Percentiles rank a stretch among this genome's conserved stretches.
phyloP scores from a whole-genome alignment of 1,140 invertebrate species.

The Venturia canescens region DNA sequence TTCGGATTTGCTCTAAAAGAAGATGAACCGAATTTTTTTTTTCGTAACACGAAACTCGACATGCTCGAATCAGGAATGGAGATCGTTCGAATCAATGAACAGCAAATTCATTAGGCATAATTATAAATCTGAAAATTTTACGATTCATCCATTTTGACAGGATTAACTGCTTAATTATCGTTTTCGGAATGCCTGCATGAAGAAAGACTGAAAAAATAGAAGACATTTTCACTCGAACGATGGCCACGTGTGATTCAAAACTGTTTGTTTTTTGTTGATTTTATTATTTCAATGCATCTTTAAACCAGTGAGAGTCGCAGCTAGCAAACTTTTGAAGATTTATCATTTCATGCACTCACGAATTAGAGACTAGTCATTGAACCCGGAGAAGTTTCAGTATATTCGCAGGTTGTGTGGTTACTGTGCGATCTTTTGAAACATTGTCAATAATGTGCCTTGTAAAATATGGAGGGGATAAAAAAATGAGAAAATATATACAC shows the following conservation, averaged over 20 bases:
- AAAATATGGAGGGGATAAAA: neutral
- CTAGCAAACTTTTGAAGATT: neutral
- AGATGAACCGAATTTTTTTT: no score
- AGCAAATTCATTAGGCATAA: neutral
- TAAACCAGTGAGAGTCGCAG: neutral
- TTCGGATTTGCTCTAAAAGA: no score
- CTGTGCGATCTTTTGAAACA: conserved; percentile 34
- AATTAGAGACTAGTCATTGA: conserved; percentile 49
- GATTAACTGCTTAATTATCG: no score
- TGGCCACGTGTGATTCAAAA: neutral
- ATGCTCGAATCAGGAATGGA: no score
- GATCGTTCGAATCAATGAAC: no score
- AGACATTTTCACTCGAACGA: neutral
- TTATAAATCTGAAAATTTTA: neutral
- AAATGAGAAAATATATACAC: neutral
- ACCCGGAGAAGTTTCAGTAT: conserved; percentile 13
- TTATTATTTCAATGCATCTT: neutral
- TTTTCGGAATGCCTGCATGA: no score
- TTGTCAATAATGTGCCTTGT: conserved; percentile 33
- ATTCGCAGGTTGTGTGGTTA: conserved; percentile 31
- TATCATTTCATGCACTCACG: conserved; percentile 29
- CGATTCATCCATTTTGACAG: no score
- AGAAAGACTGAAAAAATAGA: no score
- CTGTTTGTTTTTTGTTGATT: no score
- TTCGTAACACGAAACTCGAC: no score